phyloP scores from a whole-genome alignment of 2,113 vertebrate species.

The Noctilio leporinus region DNA sequence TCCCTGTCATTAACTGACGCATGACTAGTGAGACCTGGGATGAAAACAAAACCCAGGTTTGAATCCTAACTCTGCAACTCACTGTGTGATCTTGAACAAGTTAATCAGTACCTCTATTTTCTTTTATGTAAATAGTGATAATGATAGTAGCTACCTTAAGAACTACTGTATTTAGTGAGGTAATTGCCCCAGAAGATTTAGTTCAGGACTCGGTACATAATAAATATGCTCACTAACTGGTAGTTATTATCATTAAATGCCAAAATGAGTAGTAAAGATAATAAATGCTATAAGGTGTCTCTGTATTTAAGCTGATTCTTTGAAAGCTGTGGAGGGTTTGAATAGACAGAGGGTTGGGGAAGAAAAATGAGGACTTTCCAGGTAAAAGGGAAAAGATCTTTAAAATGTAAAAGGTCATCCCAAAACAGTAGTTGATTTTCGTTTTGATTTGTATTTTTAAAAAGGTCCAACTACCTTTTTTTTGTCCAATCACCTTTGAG shows the following conservation, averaged over 20 bases:
- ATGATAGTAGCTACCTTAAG: background rate
- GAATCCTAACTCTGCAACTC: background rate
- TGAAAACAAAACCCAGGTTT: background rate
- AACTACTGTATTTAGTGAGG: background rate
- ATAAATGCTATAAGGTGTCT: background rate
- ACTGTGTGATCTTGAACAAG: background rate
- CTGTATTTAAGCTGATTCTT: background rate
- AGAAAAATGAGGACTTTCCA: background rate
- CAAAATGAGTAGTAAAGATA: constrained; percentile 13
- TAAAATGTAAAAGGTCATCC: constrained; percentile 18
- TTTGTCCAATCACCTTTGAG: constrained; percentile 1
- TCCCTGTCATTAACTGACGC: background rate
- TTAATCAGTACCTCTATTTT: background rate
- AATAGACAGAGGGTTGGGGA: background rate
- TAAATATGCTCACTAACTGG: constrained; percentile 17
- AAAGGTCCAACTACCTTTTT: background rate
- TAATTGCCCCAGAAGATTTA: background rate
- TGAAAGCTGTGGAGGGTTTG: background rate
- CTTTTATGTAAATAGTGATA: background rate
- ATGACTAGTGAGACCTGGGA: background rate
- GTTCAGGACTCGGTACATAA: constrained; percentile 12
- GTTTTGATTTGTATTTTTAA: constrained; percentile 36
- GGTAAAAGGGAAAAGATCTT: background rate
- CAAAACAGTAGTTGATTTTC: constrained; percentile 8
- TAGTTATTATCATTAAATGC: constrained; percentile 17